Evolutionary conservation across 2,797 vertebrate species (phyloP).

Genomic region (Lepilemur septentrionalis): DNA sequence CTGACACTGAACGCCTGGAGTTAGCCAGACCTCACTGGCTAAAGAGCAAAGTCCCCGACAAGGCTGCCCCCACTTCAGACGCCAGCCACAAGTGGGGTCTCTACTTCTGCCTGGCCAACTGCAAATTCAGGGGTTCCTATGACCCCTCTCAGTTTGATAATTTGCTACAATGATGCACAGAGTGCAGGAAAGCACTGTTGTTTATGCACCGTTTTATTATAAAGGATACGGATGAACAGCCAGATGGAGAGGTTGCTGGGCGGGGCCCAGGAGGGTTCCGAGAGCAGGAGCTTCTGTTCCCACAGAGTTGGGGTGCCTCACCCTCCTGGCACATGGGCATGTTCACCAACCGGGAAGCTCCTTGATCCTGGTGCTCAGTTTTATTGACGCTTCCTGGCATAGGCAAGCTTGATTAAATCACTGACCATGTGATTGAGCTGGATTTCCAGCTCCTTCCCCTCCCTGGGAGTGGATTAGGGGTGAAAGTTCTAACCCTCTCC

Average conservation of each 20-base stretch:
- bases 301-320: not conserved
- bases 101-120: not conserved
- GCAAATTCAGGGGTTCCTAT: not conserved
- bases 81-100: not conserved
- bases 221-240: not conserved
- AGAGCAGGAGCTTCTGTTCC: not conserved
- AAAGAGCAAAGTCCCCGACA: not conserved
- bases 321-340: not conserved
- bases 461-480: no score
- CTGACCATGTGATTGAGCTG: not conserved
- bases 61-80: not conserved
- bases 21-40: not conserved
- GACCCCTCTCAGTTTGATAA: not conserved
- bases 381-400: not conserved
- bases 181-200: fast-evolving
- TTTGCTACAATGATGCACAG: not conserved
- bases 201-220: not conserved
- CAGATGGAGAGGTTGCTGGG: not conserved
- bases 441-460: not conserved
- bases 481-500: not conserved
- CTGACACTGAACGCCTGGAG: not conserved
- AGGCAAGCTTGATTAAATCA: not conserved
- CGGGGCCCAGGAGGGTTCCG: not conserved
- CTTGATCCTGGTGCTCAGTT: not conserved
- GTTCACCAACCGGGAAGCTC: not conserved